phyloP scores from a whole-genome alignment of 1,140 invertebrate species.

The Bombyx mandarina region DNA sequence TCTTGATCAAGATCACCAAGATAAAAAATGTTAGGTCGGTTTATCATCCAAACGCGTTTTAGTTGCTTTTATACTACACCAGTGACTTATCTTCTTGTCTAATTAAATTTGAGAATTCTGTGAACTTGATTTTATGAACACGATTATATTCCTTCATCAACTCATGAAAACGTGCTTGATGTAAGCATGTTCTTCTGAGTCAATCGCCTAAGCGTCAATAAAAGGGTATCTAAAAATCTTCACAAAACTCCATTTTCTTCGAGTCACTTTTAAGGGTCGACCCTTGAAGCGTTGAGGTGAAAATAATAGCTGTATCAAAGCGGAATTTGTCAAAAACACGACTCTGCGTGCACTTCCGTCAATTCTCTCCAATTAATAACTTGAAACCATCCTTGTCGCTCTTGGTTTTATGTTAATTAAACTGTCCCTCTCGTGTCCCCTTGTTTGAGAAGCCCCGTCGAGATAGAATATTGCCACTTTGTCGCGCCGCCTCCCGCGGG shows the following conservation, averaged over 20 bases:
- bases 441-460: slow-evolving; percentile 66
- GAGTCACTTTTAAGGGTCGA: slow-evolving; percentile 40
- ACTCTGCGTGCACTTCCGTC: slow-evolving; percentile 59
- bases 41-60: too few relatives aligned
- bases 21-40: too few relatives aligned
- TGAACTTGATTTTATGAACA: too few relatives aligned
- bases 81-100: too few relatives aligned
- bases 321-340: slow-evolving; percentile 70
- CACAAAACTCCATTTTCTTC: slow-evolving; percentile 33
- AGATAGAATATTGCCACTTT: slow-evolving; percentile 70
- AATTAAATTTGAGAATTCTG: too few relatives aligned
- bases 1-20: too few relatives aligned
- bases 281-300: slow-evolving; percentile 56
- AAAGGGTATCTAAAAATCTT: too few relatives aligned
- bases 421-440: slow-evolving; percentile 43
- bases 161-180: too few relatives aligned
- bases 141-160: too few relatives aligned
- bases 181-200: too few relatives aligned
- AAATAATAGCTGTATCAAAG: slow-evolving; percentile 69
- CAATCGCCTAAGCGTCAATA: too few relatives aligned
- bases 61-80: too few relatives aligned
- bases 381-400: slow-evolving; percentile 29
- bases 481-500: slow-evolving; percentile 52
- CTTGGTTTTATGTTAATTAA: slow-evolving; percentile 17
- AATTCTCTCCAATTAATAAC: slow-evolving; percentile 70